A percentile compares a stretch with the other conserved stretches of the same genome.
These are phyloP conservation scores for Echinarachnius parma DNA, from an alignment of 53 echinoderm and acorn worm species.

Conservation along the genomic window DNA sequence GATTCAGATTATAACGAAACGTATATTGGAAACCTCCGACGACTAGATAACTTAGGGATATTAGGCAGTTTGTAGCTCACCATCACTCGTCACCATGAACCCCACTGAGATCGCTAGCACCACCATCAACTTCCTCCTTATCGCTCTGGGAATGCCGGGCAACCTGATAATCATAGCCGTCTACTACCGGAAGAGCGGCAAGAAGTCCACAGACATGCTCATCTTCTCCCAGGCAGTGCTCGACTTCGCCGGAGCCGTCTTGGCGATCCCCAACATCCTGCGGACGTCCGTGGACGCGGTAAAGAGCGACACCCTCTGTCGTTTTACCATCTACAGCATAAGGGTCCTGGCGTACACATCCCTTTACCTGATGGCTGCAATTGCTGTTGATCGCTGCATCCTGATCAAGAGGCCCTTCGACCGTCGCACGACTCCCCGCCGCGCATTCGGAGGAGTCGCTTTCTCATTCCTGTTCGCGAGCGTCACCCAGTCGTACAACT, in stretches of 20 bases:
- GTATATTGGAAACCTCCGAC: too few species aligned
- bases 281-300: constrained; percentile 1
- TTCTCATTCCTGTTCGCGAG: constrained; percentile 12
- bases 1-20: too few species aligned
- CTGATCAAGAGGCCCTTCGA: constrained; percentile 29
- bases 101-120: constrained; percentile 14
- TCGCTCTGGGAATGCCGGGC: constrained; percentile 12
- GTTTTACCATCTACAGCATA: constrained; percentile 18
- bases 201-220: constrained; percentile 21
- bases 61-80: too few species aligned
- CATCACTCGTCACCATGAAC: constrained; percentile 22
- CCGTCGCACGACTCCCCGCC: constrained; percentile 11
- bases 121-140: constrained; percentile 10
- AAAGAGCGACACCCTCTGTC: constrained; percentile 20
- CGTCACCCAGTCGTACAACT: constrained; percentile 23
- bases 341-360: constrained; percentile 25
- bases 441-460: constrained; percentile 2
- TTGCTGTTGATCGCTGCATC: constrained; percentile 21
- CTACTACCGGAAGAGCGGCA: constrained; percentile 18
- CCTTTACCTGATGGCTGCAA: constrained; percentile 19
- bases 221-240: constrained; percentile 18
- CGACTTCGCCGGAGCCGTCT: constrained; percentile 5
- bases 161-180: constrained; percentile 34
- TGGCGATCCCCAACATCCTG: constrained; percentile 14
- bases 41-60: too few species aligned